Percentiles rank a stretch among this genome's conserved stretches.
These are phyloP conservation scores for Tribolium madens DNA, from an alignment of 1,140 invertebrate genomes.

Conservation along the genomic window DNA sequence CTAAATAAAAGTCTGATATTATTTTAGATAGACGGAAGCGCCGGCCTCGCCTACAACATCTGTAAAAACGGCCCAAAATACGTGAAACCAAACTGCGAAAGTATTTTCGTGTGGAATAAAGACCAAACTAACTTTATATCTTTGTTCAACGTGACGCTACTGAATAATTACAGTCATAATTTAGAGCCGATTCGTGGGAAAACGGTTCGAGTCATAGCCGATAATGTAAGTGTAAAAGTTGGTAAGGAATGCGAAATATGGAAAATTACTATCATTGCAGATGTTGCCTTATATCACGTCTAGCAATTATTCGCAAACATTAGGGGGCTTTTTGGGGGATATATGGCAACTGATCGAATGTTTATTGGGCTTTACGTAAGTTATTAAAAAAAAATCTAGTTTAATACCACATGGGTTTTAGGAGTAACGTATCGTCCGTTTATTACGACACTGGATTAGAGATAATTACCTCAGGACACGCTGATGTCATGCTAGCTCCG, in stretches of 20 bases:
- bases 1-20: slow-evolving; percentile 18
- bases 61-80: slow-evolving; percentile 36
- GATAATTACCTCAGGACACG: slow-evolving; percentile 50
- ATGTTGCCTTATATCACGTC: slow-evolving; percentile 56
- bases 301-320: slow-evolving; percentile 41
- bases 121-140: slow-evolving; percentile 50
- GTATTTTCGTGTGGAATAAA: slow-evolving; percentile 55
- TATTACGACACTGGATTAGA: slow-evolving; percentile 55
- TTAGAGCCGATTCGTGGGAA: slow-evolving; percentile 45
- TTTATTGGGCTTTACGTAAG: slow-evolving; percentile 56
- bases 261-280: slow-evolving; percentile 48
- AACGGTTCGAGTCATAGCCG: slow-evolving; percentile 52
- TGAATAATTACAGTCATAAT: slow-evolving; percentile 27
- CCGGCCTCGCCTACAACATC: slow-evolving; percentile 29
- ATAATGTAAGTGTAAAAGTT: slow-evolving; percentile 50
- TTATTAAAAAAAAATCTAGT: slow-evolving; percentile 16
- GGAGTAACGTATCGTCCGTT: slow-evolving; percentile 51
- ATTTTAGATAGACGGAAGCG: slow-evolving; percentile 25
- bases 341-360: slow-evolving; percentile 57
- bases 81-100: slow-evolving; percentile 49
- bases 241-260: neutral
- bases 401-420: slow-evolving; percentile 40
- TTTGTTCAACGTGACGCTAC: slow-evolving; percentile 40
- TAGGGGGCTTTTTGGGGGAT: slow-evolving; percentile 59
- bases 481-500: slow-evolving; percentile 58